These are phyloP conservation scores for Pomacea maculata DNA, from an alignment of 1,140 invertebrate genomes.

Conservation along the genomic window DNA sequence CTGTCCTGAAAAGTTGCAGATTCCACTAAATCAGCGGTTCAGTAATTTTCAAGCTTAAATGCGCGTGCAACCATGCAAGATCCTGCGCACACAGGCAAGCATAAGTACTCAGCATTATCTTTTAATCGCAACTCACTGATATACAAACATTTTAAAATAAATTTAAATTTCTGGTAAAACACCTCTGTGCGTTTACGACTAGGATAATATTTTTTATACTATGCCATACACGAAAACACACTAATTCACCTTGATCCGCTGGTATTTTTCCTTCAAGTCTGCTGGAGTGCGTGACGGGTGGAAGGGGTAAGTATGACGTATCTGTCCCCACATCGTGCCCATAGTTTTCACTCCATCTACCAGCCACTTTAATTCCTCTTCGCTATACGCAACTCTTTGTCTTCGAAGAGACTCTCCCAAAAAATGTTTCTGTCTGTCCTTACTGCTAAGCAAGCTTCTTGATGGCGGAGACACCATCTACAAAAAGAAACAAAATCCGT, in stretches of 20 bases:
- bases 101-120: not conserved
- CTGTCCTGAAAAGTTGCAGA: no score
- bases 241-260: conserved; percentile 42
- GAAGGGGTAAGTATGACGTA: conserved; percentile 47
- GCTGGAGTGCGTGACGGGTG: conserved; percentile 47
- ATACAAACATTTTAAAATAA: not conserved
- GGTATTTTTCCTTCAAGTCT: conserved; percentile 55
- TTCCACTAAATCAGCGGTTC: no score
- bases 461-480: no score
- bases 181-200: no score
- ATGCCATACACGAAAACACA: no score
- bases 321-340: conserved; percentile 53
- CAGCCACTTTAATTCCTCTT: conserved; percentile 44
- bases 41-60: no score
- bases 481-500: no score
- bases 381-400: conserved; percentile 41
- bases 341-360: conserved; percentile 40
- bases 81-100: not conserved
- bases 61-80: no score
- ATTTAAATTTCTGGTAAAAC: not conserved
- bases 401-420: conserved; percentile 5
- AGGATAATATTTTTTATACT: no score
- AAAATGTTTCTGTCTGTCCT: no score
- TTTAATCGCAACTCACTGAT: not conserved
- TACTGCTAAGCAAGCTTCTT: no score